Evolutionary conservation across 2,888 invertebrate genomes (phyloP), one percentile per base, ranked within the genome.

Genomic region (Andrena bicolor): DNA sequence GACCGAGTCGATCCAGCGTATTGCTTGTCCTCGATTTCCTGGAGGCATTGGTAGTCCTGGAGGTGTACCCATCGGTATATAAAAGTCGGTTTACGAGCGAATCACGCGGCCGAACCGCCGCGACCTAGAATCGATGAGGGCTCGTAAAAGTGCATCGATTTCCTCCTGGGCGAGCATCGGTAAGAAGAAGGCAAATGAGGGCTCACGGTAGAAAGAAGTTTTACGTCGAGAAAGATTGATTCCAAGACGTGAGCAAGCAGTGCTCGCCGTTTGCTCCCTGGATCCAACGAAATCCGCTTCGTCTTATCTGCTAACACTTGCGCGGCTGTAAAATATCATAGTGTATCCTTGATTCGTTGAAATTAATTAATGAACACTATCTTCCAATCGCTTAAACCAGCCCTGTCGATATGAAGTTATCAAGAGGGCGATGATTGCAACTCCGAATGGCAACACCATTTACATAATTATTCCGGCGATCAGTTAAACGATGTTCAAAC

Each of bases 71-170:
- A 53, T 51, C 8, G 81, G 71, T 79, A 63, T 60, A 75, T 86
- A 85, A 86, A 83, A 82, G 74, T 83, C 72, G 66, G 70, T 85
- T 88, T 85, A 87, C 86, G 85, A 86, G 48, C 66, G 83, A 88
- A 88, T 88, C 86, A 82, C 83, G 76, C 71, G 82, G 71, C 70
- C 53, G 69, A 65, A 56, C 41, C 61, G 66, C 23, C 58, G 49
- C 72, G 81, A 74, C 78, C 80, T 16, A 70, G 77, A 89, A 88
- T 73, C 80, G 70, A 84, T 70, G 71, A 71, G 80, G 28, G 60
- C 72, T 83, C 84, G 79, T 86, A 82, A 85, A 86, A 75, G 63
- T 65, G 68, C 76, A 82, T 76, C 80, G 70, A 76, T 76, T 82
- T 70, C 84, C 75, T 75, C 61, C 56, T 72, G 28, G 49, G 23